Evolutionary conservation across 2,113 vertebrate genomes (phyloP), one percentile per base, ranked within the genome.

Genomic region (Xiphophorus hellerii): DNA sequence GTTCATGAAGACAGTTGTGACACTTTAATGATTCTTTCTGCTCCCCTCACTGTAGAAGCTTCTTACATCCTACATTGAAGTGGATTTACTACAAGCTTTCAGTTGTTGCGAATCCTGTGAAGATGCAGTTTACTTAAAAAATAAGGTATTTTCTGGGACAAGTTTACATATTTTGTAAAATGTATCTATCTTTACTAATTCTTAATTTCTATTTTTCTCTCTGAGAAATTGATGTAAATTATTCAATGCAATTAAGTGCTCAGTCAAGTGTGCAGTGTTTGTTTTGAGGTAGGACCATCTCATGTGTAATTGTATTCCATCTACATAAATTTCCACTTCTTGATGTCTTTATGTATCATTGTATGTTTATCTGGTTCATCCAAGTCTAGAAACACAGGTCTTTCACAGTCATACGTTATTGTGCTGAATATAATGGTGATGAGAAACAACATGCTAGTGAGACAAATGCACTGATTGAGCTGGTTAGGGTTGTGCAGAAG

Each of bases 391-490:
- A 63, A 39, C 15, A 14, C 4, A 44, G 17, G 8, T 44, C 2
- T n/a, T 28, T 67, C n/a, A 3, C 7, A 17, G 31, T 63, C 14
- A 42, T 9, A 28, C 65, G 17, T 48, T 61, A 54, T 4, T 9
- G 61, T 30, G 30, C 54, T 28, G 35, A 28, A 35, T 44, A 30
- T 27, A 58, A 48, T 65, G 66, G 29, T 69, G 29, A 77, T 39
- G 69, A 39, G 35, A 69, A 66, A 64, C 3, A 31, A 44, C 30
- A 67, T 58, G 76, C 28, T 51, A 9, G 22, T 0, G 28, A 74
- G 68, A 77, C n/a, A 67, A 67, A 76, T 22, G 67, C 73, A 65
- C 44, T 66, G 73, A 76, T 69, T 63, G 75, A 61, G 62, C 13
- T 3, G 17, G 51, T n/a, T 20, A 58, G 51, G 25, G 61, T 12